phyloP scores from a whole-genome alignment of 2,113 vertebrate species.

The Hippoglossus stenolepis region DNA sequence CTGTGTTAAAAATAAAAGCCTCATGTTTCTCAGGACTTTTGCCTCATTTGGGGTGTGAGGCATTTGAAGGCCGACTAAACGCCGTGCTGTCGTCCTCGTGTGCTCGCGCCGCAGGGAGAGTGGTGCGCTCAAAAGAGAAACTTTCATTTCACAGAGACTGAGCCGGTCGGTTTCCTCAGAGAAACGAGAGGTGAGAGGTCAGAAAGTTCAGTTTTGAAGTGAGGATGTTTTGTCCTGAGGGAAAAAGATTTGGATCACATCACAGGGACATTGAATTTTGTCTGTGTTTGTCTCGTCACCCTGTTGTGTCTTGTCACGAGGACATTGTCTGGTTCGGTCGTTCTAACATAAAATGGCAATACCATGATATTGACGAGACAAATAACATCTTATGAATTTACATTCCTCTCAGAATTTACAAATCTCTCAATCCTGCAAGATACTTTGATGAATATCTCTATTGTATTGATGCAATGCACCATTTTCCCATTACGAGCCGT shows the following conservation, averaged over 20 bases:
- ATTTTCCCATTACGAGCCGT: too few relatives aligned
- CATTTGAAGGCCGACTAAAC: slow-evolving; percentile 58
- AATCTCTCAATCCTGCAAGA: too few relatives aligned
- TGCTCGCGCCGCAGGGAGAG: slow-evolving; percentile 40
- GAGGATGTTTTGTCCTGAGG: slow-evolving; percentile 9
- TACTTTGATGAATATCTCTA: too few relatives aligned
- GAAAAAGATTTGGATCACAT: slow-evolving; percentile 37
- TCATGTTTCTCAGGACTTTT: slow-evolving; percentile 47
- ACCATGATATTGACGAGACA: too few relatives aligned
- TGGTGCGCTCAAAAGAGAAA: slow-evolving; percentile 44
- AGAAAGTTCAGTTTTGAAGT: slow-evolving; percentile 1
- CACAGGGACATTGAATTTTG: not conserved
- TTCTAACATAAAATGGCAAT: too few relatives aligned
- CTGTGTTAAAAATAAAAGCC: slow-evolving; percentile 66
- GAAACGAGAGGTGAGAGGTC: slow-evolving; percentile 43
- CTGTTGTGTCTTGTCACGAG: too few relatives aligned
- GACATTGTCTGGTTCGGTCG: too few relatives aligned
- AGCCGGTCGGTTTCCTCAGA: slow-evolving; percentile 50
- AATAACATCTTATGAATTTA: too few relatives aligned
- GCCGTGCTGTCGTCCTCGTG: slow-evolving; percentile 11
- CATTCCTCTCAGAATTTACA: too few relatives aligned
- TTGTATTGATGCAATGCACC: not conserved
- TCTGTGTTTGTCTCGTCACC: not conserved
- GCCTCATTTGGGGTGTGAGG: slow-evolving; percentile 9
- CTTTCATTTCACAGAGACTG: slow-evolving; percentile 51